Evolutionary conservation across 1,140 invertebrate species (phyloP).

Genomic region (Phthorimaea operculella): DNA sequence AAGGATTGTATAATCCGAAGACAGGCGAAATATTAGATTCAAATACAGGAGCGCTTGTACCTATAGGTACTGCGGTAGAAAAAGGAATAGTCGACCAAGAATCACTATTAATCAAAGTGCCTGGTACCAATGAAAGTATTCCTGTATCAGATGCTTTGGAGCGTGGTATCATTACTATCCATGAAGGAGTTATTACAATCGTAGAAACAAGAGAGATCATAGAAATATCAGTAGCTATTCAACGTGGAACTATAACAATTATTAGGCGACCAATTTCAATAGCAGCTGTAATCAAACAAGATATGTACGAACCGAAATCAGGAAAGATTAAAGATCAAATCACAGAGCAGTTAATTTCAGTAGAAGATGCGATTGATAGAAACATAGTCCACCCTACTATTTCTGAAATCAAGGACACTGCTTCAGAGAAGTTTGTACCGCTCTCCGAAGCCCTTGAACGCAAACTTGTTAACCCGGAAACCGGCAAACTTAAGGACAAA

Average conservation of each 20-base stretch:
- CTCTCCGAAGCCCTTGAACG: constrained; percentile 75
- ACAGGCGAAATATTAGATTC: constrained; percentile 75
- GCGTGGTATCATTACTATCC: constrained; percentile 79
- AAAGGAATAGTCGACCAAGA: constrained; percentile 79
- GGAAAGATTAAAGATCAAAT: constrained; percentile 79
- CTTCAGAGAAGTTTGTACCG: constrained; percentile 75
- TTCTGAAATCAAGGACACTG: constrained; percentile 83
- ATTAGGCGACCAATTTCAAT: constrained; percentile 79
- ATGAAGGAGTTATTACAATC: constrained; percentile 77
- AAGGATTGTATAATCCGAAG: constrained; percentile 72
- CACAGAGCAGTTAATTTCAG: constrained; percentile 75
- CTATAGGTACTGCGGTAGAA: constrained; percentile 78
- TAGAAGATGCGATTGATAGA: constrained; percentile 81
- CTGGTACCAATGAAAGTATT: constrained; percentile 77
- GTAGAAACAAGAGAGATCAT: constrained; percentile 75
- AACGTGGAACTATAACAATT: constrained; percentile 75
- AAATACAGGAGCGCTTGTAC: constrained; percentile 70
- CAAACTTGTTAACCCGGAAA: constrained; percentile 76
- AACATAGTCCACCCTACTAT: constrained; percentile 85
- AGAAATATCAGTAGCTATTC: constrained; percentile 77
- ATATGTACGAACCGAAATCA: constrained; percentile 76
- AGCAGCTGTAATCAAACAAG: constrained; percentile 78
- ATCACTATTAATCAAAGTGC: constrained; percentile 76
- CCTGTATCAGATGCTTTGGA: constrained; percentile 81
- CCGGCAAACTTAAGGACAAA: constrained; percentile 75